Evolutionary conservation across 2,888 invertebrate genomes (phyloP).

Genomic region (Liodrosophila aerea): DNA sequence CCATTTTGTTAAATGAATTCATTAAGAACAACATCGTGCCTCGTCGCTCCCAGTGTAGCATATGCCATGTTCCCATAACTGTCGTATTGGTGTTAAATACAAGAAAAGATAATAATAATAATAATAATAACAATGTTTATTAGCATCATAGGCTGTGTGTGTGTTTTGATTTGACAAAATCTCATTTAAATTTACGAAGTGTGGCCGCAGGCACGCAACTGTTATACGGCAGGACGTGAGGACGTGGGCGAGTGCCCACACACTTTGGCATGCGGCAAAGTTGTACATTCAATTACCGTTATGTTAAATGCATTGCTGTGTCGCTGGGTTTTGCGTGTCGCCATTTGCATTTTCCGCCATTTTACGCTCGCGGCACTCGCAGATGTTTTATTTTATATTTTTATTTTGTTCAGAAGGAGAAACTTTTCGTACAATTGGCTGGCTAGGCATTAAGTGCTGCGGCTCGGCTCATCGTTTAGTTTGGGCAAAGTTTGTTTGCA

Average conservation of each 20-base stretch:
- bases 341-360: slow-evolving; percentile 18
- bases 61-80: too few relatives aligned
- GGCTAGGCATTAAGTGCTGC: not conserved
- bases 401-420: too few relatives aligned
- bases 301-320: slow-evolving; percentile 46
- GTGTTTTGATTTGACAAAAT: not conserved
- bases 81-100: too few relatives aligned
- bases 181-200: slow-evolving; percentile 1
- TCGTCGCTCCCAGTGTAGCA: too few relatives aligned
- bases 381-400: slow-evolving; percentile 13
- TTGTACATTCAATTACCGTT: slow-evolving; percentile 44
- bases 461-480: not conserved
- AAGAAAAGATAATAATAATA: too few relatives aligned
- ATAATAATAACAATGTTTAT: not conserved
- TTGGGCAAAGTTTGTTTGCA: not conserved
- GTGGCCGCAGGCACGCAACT: slow-evolving; percentile 1
- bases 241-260: not conserved
- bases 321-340: slow-evolving; percentile 24
- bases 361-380: slow-evolving; percentile 19
- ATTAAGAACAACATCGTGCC: too few relatives aligned
- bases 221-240: not conserved
- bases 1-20: too few relatives aligned
- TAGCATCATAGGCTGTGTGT: not conserved
- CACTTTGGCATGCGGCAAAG: not conserved
- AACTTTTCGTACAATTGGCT: not conserved